Evolutionary conservation across 1,140 invertebrate genomes (phyloP).

Genomic region (Sminthurinus signatus): DNA sequence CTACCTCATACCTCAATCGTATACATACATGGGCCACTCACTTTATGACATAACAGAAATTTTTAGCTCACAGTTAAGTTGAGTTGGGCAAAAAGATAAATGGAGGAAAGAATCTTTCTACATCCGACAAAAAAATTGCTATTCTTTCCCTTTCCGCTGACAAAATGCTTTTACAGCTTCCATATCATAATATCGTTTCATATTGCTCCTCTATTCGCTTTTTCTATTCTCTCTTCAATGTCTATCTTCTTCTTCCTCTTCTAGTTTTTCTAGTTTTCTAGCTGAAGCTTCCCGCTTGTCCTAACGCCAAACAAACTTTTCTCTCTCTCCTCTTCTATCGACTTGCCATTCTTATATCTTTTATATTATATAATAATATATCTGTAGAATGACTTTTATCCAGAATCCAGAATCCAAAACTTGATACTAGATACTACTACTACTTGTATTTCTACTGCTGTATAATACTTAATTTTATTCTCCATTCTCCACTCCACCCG

Average conservation of each 20-base stretch:
- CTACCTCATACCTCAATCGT: too few relatives aligned
- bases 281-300: too few relatives aligned
- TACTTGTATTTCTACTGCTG: too few relatives aligned
- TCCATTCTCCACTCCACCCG: too few relatives aligned
- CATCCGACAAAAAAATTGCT: conserved; percentile 19
- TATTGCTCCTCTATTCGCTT: background rate
- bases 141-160: conserved; percentile 28
- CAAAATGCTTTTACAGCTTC: conserved; percentile 29
- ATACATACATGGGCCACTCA: conserved; percentile 6
- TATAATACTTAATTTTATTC: too few relatives aligned
- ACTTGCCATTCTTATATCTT: background rate
- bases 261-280: background rate
- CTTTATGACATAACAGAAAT: conserved; percentile 18
- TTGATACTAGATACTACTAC: too few relatives aligned
- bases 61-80: background rate
- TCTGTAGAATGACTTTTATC: conserved; percentile 8
- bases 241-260: conserved; percentile 2
- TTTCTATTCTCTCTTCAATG: background rate
- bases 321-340: background rate
- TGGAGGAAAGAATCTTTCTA: conserved; percentile 15
- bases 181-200: conserved; percentile 21
- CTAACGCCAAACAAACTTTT: too few relatives aligned
- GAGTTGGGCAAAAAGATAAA: conserved; percentile 22
- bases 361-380: background rate
- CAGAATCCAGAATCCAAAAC: too few relatives aligned